phyloP scores from a whole-genome alignment of 2,113 vertebrate genomes.

The Perognathus longimembris region DNA sequence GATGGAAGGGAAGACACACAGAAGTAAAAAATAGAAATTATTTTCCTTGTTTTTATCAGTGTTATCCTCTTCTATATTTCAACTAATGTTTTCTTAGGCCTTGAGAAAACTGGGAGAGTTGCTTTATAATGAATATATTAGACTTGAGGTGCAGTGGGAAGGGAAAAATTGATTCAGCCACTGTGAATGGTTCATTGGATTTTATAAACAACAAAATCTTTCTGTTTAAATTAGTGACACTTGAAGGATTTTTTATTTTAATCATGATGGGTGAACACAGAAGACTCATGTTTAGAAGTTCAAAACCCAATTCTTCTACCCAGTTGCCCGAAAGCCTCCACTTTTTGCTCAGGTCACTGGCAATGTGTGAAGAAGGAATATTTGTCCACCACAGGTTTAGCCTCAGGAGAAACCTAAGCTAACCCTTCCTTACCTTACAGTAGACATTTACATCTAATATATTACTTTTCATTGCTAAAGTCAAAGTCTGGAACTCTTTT shows the following conservation, averaged over 20 bases:
- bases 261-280: constrained; percentile 48
- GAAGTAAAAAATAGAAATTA: neutral
- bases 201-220: constrained; percentile 62
- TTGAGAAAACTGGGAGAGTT: neutral
- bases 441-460: neutral
- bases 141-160: neutral
- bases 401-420: neutral
- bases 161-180: neutral
- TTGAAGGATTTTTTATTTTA: constrained; percentile 66
- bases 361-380: constrained; percentile 5
- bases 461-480: neutral
- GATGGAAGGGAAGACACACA: neutral
- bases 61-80: neutral
- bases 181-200: constrained; percentile 55
- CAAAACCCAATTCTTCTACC: constrained; percentile 53
- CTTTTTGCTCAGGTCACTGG: neutral
- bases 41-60: neutral
- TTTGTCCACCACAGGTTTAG: neutral
- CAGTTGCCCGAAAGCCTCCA: neutral
- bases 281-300: constrained; percentile 58
- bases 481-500: neutral
- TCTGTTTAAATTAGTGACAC: constrained; percentile 73
- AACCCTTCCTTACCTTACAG: neutral
- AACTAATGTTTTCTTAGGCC: constrained; percentile 5
- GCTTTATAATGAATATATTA: constrained; percentile 37